Evolutionary conservation across 1,140 invertebrate species (phyloP).

Genomic region (Phthorimaea operculella): DNA sequence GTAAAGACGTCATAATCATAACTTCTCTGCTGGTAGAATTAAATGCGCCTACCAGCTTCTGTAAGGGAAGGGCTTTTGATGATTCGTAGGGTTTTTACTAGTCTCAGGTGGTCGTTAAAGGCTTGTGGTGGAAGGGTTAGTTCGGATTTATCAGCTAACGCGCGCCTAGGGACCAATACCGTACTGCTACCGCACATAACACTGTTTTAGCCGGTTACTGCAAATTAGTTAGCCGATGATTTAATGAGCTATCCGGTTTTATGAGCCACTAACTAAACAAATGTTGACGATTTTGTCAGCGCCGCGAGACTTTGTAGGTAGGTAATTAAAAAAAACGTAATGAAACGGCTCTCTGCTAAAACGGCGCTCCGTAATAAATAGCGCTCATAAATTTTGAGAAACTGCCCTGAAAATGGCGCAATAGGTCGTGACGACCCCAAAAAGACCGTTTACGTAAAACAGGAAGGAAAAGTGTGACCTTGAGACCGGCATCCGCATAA

Average conservation of each 20-base stretch:
- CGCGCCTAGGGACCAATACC: conserved; percentile 43
- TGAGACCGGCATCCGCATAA: conserved; percentile 36
- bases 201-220: conserved; percentile 38
- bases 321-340: not conserved
- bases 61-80: conserved; percentile 21
- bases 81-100: conserved; percentile 54
- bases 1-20: conserved; percentile 1
- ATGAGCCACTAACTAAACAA: not conserved
- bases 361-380: not conserved
- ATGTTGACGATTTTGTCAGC: too few relatives aligned
- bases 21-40: not conserved
- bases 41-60: not conserved
- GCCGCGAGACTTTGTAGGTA: too few relatives aligned
- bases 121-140: conserved; percentile 57
- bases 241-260: conserved; percentile 13
- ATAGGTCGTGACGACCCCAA: not conserved
- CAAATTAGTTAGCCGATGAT: conserved; percentile 23
- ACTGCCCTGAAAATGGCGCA: not conserved
- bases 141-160: conserved; percentile 54
- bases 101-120: conserved; percentile 63
- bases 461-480: conserved; percentile 29
- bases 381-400: not conserved
- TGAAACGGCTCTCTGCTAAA: not conserved
- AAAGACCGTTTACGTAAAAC: not conserved
- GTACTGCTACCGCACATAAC: conserved; percentile 27